Percentiles rank a stretch among this genome's conserved stretches.
Conservation (phyloP, 2,113 vertebrate genomes). For the Campylomormyrus numenius region DNA sequence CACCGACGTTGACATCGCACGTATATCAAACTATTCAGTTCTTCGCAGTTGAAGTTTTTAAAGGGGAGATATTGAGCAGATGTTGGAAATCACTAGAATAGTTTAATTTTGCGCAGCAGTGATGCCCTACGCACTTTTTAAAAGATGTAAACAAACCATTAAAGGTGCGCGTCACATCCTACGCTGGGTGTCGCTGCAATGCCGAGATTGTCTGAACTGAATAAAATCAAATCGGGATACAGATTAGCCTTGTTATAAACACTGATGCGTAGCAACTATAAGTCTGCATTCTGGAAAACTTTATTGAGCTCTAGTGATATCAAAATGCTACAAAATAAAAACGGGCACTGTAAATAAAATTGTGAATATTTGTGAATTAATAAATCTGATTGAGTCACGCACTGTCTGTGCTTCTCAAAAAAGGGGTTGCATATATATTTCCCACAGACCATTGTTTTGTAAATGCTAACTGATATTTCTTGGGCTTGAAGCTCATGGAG, state of each 20-base stretch:
- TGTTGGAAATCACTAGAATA: background rate
- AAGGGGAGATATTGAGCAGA: background rate
- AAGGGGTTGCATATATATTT: background rate
- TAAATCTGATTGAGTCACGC: background rate
- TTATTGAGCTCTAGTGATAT: background rate
- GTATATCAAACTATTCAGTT: background rate
- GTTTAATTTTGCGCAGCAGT: background rate
- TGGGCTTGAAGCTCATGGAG: background rate
- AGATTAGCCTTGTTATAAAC: background rate
- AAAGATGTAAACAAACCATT: conserved; percentile 66
- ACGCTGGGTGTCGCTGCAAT: conserved; percentile 42
- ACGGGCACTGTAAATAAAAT: background rate
- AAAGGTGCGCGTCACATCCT: background rate
- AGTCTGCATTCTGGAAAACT: background rate
- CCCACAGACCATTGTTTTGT: background rate
- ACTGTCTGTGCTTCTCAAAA: background rate
- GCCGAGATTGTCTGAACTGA: background rate
- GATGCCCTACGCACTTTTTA: conserved; percentile 49
- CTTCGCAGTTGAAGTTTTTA: background rate
- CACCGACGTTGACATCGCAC: background rate
- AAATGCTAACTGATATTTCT: background rate
- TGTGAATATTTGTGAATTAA: background rate
- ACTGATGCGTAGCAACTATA: background rate
- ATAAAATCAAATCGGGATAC: background rate
- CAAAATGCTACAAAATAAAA: background rate